Evolutionary conservation across 2,888 invertebrate species (phyloP), one percentile per base, ranked within the genome.

Genomic region (Dasypolia templi): DNA sequence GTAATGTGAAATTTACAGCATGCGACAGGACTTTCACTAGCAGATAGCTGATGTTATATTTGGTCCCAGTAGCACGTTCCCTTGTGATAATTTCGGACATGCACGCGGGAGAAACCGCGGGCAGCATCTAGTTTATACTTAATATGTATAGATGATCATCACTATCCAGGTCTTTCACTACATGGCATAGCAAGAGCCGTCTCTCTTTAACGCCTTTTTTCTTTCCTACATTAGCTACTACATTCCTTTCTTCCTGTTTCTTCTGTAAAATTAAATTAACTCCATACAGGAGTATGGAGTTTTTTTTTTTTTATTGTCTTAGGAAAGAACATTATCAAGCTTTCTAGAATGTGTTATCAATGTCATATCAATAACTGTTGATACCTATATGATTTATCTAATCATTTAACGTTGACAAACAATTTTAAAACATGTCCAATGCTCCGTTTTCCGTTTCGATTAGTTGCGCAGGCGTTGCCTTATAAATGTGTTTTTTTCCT

Each of bases 401-500:
- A 84, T 85, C 84, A 66, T 44, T 71, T 42, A 42, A 68, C 69
- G 58, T 69, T 66, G 67, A 77, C 73, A 73, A 77, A 73, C 65
- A 69, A 42, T 35, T 63, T 58, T 44, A 46, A 46, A 59, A 65
- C 46, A 51, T 63, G 12, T 44, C 6, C n/a, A 55, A 69, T 65
- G 26, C 19, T 4, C 9, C 42, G 49, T 68, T 81, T 81, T 81
- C 82, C 77, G 32, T 19, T 51, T 51, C 35, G 51, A 51, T 77
- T 42, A 53, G 44, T 67, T 59, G 58, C 70, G 61, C 39, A 55
- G 56, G 32, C 29, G 22, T 32, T 51, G 32, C 14, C 2, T n/a
- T n/a, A n/a, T 51, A 17, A 49, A 46, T 2, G 46, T 56, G 35
- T 42, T 56, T 64, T 69, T 66, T 66, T 69, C 59, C 29, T 58